phyloP scores from a whole-genome alignment of 2,797 vertebrate genomes.

The Ctenopoma kingsleyae region DNA sequence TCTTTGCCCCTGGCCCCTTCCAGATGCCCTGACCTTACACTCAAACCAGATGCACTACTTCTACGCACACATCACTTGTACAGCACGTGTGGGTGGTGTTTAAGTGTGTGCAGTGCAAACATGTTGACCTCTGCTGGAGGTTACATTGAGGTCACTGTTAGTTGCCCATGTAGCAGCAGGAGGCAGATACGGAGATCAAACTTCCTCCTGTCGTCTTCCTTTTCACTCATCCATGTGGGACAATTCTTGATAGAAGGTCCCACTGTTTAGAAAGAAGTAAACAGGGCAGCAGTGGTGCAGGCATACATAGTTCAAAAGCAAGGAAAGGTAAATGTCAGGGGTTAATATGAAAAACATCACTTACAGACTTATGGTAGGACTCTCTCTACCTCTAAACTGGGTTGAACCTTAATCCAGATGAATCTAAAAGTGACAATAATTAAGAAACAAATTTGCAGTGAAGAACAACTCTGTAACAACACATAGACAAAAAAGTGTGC shows the following conservation, averaged over 20 bases:
- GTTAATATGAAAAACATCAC: background rate
- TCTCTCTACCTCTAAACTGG: background rate
- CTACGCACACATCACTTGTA: constrained; percentile 6
- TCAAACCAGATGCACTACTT: constrained; percentile 51
- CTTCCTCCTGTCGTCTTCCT: constrained; percentile 9
- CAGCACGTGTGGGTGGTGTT: background rate
- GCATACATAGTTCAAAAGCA: constrained; percentile 4
- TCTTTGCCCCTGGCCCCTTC: constrained; percentile 17
- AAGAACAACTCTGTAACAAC: background rate
- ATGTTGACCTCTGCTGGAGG: constrained; percentile 27
- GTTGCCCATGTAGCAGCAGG: constrained; percentile 14
- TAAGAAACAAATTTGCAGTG: background rate
- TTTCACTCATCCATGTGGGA: constrained; percentile 3
- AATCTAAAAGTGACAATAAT: background rate
- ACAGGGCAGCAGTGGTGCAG: background rate
- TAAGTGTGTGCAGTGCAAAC: constrained; percentile 1
- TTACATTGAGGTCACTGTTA: constrained; percentile 28
- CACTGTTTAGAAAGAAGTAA: constrained; percentile 25
- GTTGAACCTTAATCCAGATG: background rate
- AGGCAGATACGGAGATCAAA: constrained; percentile 27
- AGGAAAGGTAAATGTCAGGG: constrained; percentile 15
- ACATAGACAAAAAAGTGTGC: background rate
- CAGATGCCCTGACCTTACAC: constrained; percentile 32
- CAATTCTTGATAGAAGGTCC: background rate
- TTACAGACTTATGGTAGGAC: background rate